Percentiles rank a stretch among this genome's conserved stretches.
Conservation (phyloP, 2,797 vertebrate species). For the Adelosebastes latens region DNA sequence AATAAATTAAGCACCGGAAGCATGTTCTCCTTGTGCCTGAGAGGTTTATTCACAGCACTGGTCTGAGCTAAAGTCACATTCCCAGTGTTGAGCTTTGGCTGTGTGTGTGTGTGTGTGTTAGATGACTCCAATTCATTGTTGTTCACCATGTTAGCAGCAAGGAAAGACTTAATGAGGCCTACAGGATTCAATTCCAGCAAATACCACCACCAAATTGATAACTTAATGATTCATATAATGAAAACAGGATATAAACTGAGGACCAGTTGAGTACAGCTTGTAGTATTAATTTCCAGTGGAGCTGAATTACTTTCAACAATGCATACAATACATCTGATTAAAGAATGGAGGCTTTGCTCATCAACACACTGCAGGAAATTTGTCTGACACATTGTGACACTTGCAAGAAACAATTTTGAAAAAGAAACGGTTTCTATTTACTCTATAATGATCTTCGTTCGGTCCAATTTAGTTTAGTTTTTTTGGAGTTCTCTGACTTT, state of each 20-base stretch:
- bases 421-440: background rate
- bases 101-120: background rate
- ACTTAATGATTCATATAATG: constrained; percentile 76
- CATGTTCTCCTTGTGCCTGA: constrained; percentile 50
- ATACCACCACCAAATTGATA: constrained; percentile 62
- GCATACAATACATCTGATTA: constrained; percentile 50
- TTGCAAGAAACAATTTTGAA: background rate
- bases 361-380: constrained; percentile 11
- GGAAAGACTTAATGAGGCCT: constrained; percentile 62
- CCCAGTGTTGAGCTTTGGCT: constrained; percentile 21
- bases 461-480: background rate
- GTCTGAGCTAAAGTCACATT: constrained; percentile 29
- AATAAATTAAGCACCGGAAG: constrained; percentile 59
- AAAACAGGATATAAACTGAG: constrained; percentile 64
- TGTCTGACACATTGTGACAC: background rate
- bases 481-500: background rate
- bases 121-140: constrained; percentile 47
- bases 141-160: constrained; percentile 51
- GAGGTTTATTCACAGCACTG: constrained; percentile 51
- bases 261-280: constrained; percentile 44
- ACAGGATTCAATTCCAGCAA: constrained; percentile 64
- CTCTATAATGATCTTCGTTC: background rate
- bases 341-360: constrained; percentile 14
- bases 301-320: constrained; percentile 52
- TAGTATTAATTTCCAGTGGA: constrained; percentile 52